These are phyloP conservation scores for Ectropis grisescens DNA, from an alignment of 1,140 invertebrate genomes.

Conservation along the genomic window DNA sequence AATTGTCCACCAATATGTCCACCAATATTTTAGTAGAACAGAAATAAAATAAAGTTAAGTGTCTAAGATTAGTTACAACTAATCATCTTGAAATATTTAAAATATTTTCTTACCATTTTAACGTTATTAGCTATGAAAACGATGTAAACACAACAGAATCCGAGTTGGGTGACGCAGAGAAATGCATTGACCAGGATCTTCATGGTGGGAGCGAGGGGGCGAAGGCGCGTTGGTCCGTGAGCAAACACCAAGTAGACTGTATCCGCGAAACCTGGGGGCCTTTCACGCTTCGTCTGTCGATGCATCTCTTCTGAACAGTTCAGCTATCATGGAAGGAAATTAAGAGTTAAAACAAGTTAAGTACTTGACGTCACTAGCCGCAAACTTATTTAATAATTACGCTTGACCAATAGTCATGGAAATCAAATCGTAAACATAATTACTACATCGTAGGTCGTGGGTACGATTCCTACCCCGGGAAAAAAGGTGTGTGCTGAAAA, in stretches of 20 bases:
- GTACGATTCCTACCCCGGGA: too few relatives aligned
- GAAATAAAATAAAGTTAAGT: too few relatives aligned
- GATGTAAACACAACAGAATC: constrained; percentile 96
- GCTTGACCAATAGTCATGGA: too few relatives aligned
- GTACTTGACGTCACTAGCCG: too few relatives aligned
- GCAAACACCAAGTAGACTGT: constrained; percentile 84
- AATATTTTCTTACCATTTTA: constrained; percentile 75
- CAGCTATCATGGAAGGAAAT: constrained; percentile 74
- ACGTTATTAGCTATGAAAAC: constrained; percentile 91
- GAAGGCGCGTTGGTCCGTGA: constrained; percentile 75
- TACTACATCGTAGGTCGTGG: too few relatives aligned
- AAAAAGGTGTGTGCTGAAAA: too few relatives aligned
- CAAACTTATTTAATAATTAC: too few relatives aligned
- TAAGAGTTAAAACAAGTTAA: constrained; percentile 10
- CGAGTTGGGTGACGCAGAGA: constrained; percentile 91
- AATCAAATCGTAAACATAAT: too few relatives aligned
- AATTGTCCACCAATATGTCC: too few relatives aligned
- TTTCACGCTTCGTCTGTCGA: constrained; percentile 56
- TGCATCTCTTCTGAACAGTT: constrained; percentile 78
- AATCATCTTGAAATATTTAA: constrained; percentile 76
- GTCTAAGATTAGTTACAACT: too few relatives aligned
- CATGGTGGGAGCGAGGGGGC: constrained; percentile 73
- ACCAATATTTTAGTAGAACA: too few relatives aligned
- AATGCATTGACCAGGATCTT: constrained; percentile 80
- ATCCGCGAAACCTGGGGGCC: constrained; percentile 78